Base-by-base conservation (phyloP, 1,140 invertebrate genomes). In the Drosophila insularis region DNA sequence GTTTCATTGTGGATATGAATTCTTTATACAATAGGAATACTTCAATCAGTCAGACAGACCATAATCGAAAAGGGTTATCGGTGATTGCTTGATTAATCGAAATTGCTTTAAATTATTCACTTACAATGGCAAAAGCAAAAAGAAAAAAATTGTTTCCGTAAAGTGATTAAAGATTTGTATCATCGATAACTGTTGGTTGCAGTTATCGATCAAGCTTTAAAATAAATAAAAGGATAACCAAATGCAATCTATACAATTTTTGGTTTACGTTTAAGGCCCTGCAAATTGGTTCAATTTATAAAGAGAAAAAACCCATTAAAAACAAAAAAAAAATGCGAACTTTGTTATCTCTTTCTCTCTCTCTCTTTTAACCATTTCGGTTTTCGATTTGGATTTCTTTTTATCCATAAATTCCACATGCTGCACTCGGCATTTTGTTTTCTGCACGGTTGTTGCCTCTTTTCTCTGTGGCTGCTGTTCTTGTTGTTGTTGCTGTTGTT, bases 401-500 rank as follows among this genome's bases (percentile, higher is more conserved):
- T 73, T 74, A 71, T 32, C 64, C 64, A 64, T 70, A 74, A 81
- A 76, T 66, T 76, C 64, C 68, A 76, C 73, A 76, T 78, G 76
- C 64, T 68, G 55, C 65, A 10, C 35, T 17, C 54, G 63, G 53
- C 55, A 63, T 74, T 65, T 82, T 78, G 67, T 78, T 75, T 75
- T 75, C 71, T 68, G 32, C 76, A 68, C 75, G 75, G 62, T 71
- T 71, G 71, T 75, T 75, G 11, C 23, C 11, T 55, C 19, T 27
- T 54, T 50, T 50, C 2, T 6, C 6, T 21, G 46, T 50, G 21
- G 17, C 8, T 53, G 8, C 5, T 54, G 19, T 10, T 23, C 2
- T 13, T 27, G 50, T 13, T 54, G 19, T 13, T 54, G 10, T 54
- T 54, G 10, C 8, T 27, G n/a, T n/a, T n/a, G n/a, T n/a, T n/a